Conservation (phyloP, 2,113 vertebrate species). For the cattle (Bos taurus) region DNA sequence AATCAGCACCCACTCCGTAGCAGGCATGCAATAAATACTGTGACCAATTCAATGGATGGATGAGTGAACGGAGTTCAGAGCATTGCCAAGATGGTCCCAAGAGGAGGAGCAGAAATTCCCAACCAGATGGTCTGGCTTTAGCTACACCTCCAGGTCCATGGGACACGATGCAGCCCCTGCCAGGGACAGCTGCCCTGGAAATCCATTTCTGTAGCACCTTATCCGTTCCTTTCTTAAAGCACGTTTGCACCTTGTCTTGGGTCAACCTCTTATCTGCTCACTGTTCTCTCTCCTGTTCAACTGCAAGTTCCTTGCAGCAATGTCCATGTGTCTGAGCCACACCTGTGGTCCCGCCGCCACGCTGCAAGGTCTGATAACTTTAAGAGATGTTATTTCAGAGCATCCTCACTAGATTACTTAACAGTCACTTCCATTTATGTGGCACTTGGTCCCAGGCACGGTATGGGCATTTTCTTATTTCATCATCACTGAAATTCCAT, state of each 20-base stretch:
- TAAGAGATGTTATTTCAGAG: not conserved
- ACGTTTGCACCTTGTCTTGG: no score
- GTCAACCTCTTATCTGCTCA: no score
- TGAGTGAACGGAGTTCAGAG: not conserved
- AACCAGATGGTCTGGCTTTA: not conserved
- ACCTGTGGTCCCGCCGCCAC: accelerated
- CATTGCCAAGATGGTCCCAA: not conserved
- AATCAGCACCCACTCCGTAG: accelerated
- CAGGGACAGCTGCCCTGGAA: not conserved
- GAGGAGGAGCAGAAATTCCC: not conserved
- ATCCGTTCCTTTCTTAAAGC: accelerated
- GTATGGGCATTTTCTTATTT: not conserved
- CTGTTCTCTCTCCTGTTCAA: not conserved
- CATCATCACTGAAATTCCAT: not conserved
- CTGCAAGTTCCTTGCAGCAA: not conserved
- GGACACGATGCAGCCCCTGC: accelerated
- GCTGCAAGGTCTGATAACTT: not conserved
- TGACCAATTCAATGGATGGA: not conserved
- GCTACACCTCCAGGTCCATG: not conserved
- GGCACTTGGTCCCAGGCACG: not conserved
- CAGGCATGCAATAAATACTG: accelerated
- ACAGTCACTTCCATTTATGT: no score
- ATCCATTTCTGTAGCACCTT: accelerated
- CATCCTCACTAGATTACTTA: no score
- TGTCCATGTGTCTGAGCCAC: not conserved